These are phyloP conservation scores for Aegithalos caudatus DNA, from an alignment of 2,113 vertebrate genomes.

Conservation along the genomic window DNA sequence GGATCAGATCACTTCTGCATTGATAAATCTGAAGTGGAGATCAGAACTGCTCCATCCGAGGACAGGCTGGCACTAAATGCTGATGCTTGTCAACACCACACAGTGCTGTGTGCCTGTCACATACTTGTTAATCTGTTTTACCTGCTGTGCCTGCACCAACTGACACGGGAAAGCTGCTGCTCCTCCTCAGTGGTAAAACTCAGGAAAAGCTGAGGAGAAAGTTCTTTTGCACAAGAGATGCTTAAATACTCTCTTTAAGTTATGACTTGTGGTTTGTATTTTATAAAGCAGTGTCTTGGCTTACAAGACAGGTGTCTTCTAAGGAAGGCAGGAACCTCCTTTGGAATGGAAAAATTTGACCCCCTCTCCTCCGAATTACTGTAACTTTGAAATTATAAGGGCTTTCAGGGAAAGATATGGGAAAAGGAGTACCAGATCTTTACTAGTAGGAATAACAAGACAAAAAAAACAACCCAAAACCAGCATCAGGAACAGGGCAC, in stretches of 20 bases:
- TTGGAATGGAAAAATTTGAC: background rate
- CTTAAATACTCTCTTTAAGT: background rate
- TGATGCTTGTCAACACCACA: background rate
- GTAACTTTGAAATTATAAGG: background rate
- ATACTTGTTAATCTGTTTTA: background rate
- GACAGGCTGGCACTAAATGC: background rate
- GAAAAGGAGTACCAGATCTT: too few relatives aligned
- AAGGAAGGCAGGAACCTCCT: background rate
- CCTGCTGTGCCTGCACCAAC: background rate
- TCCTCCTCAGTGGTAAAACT: background rate
- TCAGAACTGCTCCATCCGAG: background rate
- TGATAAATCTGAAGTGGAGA: background rate
- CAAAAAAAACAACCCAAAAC: background rate
- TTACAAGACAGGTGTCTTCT: background rate
- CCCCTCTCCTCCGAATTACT: background rate
- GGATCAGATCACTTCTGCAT: background rate
- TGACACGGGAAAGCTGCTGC: background rate
- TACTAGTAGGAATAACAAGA: too few relatives aligned
- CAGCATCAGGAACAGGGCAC: too few relatives aligned
- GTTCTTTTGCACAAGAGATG: background rate
- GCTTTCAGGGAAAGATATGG: background rate
- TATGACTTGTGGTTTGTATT: background rate
- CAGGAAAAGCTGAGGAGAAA: background rate
- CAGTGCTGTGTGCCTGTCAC: background rate
- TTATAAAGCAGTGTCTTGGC: background rate